Evolutionary conservation across 2,888 invertebrate genomes (phyloP).

Genomic region (Theretra japonica): DNA sequence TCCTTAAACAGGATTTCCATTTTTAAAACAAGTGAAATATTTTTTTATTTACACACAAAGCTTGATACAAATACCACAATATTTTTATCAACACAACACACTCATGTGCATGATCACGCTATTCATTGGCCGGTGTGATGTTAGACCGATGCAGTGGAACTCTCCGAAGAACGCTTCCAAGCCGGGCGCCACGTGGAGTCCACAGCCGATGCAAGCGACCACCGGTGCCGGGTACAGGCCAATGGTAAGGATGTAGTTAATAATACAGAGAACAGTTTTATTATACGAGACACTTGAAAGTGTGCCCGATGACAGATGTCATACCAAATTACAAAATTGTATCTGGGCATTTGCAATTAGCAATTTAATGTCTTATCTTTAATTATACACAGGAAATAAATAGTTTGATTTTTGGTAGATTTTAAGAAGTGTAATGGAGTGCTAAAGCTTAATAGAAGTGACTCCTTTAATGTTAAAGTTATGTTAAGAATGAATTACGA

Average conservation of each 20-base stretch:
- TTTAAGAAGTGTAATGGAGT: too few species aligned
- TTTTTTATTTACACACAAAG: neutral
- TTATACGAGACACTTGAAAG: too few species aligned
- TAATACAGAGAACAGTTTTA: neutral
- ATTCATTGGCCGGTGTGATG: conserved; percentile 40
- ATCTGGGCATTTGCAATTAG: too few species aligned
- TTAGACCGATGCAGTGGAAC: conserved; percentile 95
- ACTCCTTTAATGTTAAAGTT: too few species aligned
- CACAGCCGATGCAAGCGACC: conserved; percentile 95
- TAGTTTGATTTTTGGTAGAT: too few species aligned
- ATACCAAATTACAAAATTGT: too few species aligned
- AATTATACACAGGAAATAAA: too few species aligned
- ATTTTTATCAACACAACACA: neutral
- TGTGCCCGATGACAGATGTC: too few species aligned
- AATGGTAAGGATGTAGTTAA: conserved; percentile 87
- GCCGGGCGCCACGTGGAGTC: conserved; percentile 91
- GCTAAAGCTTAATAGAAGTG: neutral
- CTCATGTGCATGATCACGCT: conserved; percentile 34
- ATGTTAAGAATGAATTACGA: too few species aligned
- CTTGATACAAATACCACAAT: neutral
- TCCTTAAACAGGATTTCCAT: neutral
- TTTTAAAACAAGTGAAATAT: neutral
- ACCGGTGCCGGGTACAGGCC: conserved; percentile 94
- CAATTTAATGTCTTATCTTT: too few species aligned
- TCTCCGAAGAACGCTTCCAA: conserved; percentile 94